phyloP scores from a whole-genome alignment of 2,113 vertebrate species.

The Rynchops niger region DNA sequence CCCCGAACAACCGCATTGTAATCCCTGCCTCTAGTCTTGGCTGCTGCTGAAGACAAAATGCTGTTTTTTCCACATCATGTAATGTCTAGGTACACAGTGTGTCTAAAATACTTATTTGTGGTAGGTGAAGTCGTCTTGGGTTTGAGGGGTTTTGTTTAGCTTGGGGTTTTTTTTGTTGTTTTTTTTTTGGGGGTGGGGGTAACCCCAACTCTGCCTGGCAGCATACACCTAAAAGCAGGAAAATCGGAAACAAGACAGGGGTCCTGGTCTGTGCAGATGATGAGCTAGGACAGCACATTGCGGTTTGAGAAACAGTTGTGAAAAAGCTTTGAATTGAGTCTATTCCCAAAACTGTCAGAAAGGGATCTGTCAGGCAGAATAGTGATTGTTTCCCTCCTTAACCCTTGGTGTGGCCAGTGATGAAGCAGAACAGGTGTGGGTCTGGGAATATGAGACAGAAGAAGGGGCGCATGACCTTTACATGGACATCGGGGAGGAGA shows the following conservation, averaged over 20 bases:
- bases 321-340: not conserved
- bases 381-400: slow-evolving; percentile 62
- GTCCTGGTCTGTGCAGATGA: fast-evolving
- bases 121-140: not conserved
- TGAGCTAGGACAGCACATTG: not conserved
- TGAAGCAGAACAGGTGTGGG: slow-evolving; percentile 95
- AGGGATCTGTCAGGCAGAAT: not conserved
- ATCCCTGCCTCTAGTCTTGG: slow-evolving; percentile 29
- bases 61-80: not conserved
- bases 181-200: not conserved
- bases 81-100: not conserved
- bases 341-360: not conserved
- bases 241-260: fast-evolving
- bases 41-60: not conserved
- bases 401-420: slow-evolving; percentile 78
- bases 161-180: not conserved
- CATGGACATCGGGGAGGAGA: slow-evolving; percentile 96
- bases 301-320: not conserved
- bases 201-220: not conserved
- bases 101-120: not conserved
- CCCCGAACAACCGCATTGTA: not conserved
- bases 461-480: slow-evolving; percentile 97
- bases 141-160: not conserved
- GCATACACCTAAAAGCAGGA: not conserved
- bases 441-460: slow-evolving; percentile 98